Conservation (phyloP, 2,888 invertebrate genomes). For the Coenonympha arcania region DNA sequence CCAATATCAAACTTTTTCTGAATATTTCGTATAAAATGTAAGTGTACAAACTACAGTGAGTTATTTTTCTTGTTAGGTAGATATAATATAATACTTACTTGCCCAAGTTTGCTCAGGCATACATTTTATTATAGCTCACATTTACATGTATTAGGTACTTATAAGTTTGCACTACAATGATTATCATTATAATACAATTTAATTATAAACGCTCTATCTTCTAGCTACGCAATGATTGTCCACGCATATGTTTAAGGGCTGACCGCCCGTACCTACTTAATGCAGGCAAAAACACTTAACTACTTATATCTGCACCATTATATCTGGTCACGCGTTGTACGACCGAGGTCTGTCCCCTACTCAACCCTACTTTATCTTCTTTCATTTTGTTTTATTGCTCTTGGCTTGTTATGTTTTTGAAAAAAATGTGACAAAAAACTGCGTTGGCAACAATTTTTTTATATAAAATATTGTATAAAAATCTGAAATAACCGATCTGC, state of each 20-base stretch:
- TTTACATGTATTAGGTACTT: background rate
- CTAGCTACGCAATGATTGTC: slow-evolving; percentile 12
- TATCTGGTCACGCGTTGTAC: slow-evolving; percentile 42
- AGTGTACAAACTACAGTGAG: no score
- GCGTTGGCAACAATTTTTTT: no score
- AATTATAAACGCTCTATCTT: slow-evolving; percentile 14
- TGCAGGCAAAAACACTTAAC: slow-evolving; percentile 43
- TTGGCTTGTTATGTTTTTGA: no score
- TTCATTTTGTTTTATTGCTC: background rate
- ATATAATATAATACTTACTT: no score
- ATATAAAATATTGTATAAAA: no score
- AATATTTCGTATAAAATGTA: no score
- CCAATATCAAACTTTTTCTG: no score
- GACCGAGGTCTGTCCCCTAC: slow-evolving; percentile 1
- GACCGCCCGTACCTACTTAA: slow-evolving; percentile 21
- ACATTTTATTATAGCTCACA: background rate
- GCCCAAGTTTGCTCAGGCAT: background rate
- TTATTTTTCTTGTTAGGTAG: no score
- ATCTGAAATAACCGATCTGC: no score
- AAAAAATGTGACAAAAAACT: no score
- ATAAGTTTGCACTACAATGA: background rate
- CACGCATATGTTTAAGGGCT: slow-evolving; percentile 32
- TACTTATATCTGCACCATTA: slow-evolving; percentile 43
- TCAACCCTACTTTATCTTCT: background rate
- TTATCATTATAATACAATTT: slow-evolving; percentile 15